Percentiles rank a stretch among this genome's conserved stretches.
Conservation (phyloP, 2,888 invertebrate species). For the Microchrysa polita region DNA sequence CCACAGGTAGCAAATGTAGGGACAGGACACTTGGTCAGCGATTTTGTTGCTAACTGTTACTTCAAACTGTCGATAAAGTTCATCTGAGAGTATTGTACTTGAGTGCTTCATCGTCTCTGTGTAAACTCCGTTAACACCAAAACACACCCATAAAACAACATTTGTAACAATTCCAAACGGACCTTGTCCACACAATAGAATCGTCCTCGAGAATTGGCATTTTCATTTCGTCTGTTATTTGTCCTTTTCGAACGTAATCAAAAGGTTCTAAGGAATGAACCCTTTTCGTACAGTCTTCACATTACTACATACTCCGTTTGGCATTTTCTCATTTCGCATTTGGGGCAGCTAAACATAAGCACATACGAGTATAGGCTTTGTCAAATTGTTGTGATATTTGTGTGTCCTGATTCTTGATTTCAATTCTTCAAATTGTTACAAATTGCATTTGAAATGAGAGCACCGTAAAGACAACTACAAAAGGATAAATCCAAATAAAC, state of each 20-base stretch:
- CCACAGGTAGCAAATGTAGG: neutral
- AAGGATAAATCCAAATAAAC: neutral
- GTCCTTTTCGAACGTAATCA: slow-evolving; percentile 3
- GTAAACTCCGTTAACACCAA: too few relatives aligned
- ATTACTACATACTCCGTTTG: neutral
- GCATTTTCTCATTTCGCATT: slow-evolving; percentile 10
- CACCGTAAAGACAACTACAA: neutral
- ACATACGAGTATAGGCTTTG: too few relatives aligned
- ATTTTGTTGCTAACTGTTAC: neutral
- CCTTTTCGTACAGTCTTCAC: neutral
- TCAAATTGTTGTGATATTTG: neutral
- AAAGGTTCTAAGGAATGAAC: slow-evolving; percentile 30
- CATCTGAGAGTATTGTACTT: too few relatives aligned
- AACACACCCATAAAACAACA: too few relatives aligned
- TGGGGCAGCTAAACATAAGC: neutral
- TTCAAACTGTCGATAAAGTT: too few relatives aligned
- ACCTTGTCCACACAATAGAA: neutral
- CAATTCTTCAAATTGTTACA: slow-evolving; percentile 24
- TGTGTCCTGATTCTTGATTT: slow-evolving; percentile 6
- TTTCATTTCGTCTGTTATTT: slow-evolving; percentile 33
- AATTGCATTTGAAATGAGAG: slow-evolving; percentile 29
- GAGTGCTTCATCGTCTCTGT: too few relatives aligned
- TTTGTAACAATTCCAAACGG: too few relatives aligned
- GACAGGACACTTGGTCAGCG: neutral
- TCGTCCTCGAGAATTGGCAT: neutral